Conservation (phyloP, 1,140 invertebrate genomes). For the Aphaenogaster ashmeadi region DNA sequence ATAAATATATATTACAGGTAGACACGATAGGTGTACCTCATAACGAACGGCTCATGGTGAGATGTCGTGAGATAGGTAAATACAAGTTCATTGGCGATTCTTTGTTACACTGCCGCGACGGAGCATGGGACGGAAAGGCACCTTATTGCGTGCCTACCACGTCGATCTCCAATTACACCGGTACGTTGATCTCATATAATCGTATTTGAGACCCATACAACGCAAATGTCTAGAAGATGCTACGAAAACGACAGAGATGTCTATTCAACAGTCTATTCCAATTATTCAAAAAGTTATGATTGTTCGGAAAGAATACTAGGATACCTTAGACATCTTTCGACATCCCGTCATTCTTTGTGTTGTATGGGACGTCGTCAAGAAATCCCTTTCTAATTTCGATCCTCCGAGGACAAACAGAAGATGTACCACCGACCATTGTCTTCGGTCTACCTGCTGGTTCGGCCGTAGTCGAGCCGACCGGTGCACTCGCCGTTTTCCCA, state of each 20-base stretch:
- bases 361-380: slow-evolving; percentile 52
- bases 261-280: neutral
- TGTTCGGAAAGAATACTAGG: neutral
- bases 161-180: slow-evolving; percentile 94
- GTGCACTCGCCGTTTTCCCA: slow-evolving; percentile 93
- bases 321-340: neutral
- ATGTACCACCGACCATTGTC: slow-evolving; percentile 94
- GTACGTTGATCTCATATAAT: slow-evolving; percentile 84
- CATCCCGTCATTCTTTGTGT: slow-evolving; percentile 65
- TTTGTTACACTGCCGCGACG: slow-evolving; percentile 92
- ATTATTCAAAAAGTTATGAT: neutral
- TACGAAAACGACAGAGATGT: neutral
- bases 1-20: slow-evolving; percentile 76
- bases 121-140: slow-evolving; percentile 91
- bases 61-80: slow-evolving; percentile 93
- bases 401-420: slow-evolving; percentile 87
- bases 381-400: slow-evolving; percentile 54
- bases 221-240: neutral
- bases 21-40: slow-evolving; percentile 88
- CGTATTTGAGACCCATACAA: neutral
- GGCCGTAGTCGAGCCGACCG: slow-evolving; percentile 92
- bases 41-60: slow-evolving; percentile 90
- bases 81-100: slow-evolving; percentile 93
- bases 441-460: slow-evolving; percentile 93
- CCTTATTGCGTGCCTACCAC: slow-evolving; percentile 94